Evolutionary conservation across 2,797 vertebrate species (phyloP), one percentile per base, ranked within the genome.

Genomic region (Ctenopoma multispine): DNA sequence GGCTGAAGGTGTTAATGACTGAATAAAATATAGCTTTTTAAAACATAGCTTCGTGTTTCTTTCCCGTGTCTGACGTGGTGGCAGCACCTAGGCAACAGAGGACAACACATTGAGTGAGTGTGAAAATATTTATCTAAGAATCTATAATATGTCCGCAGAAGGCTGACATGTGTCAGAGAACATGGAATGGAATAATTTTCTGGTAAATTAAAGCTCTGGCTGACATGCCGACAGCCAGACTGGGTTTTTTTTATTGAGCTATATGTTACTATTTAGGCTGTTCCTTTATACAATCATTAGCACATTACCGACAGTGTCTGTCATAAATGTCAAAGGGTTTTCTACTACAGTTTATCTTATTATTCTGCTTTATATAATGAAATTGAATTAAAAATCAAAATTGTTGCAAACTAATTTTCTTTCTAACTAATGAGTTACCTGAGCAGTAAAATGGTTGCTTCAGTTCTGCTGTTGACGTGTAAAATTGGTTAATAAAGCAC

Each of bases 41-140:
- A 77, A 76, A 61, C 77, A 80, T 63, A 63, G 76, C 69, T 85
- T 85, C 63, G 58, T 69, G 82, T 81, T 76, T 87, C 66, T 46
- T 79, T 60, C 60, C 29, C 75, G 69, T 64, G 83, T 77, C 80
- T 72, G 79, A 74, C 3, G 8, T 44, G 48, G 81, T 67, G 63
- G 79, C 15, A 69, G 65, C 41, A 58, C 67, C 71, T 71, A 84
- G 82, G 87, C 69, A 87, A 83, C 66, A 46, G 53, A 78, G 61
- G 71, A 67, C 76, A 56, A 40, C 55, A 36, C 7, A 24, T 58
- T 20, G 60, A 81, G 67, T 71, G 48, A 69, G 64, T 65, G 76
- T 75, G 69, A 85, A 86, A 85, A 81, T 88, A 84, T 90, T 87
- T 86, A 74, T 89, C 15, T 79, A 68, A 62, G 77, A 77, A 69